Conservation (phyloP, 2,113 vertebrate species). For the Triplophysa dalaica region DNA sequence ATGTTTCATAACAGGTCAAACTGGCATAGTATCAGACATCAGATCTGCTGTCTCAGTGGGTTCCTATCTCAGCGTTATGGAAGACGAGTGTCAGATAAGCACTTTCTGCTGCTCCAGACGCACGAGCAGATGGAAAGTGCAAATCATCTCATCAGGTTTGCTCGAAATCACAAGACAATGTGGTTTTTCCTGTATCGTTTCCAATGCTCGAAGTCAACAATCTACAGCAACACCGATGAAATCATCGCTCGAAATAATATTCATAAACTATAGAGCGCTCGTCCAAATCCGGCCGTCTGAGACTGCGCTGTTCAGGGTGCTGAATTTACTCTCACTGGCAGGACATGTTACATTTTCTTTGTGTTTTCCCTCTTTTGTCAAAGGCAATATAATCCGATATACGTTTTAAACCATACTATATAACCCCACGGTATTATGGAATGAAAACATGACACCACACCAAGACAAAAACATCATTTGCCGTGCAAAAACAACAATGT, state of each 20-base stretch:
- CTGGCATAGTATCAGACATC: neutral
- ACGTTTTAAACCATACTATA: neutral
- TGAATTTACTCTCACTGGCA: constrained; percentile 48
- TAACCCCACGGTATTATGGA: constrained; percentile 9
- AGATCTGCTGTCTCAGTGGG: constrained; percentile 20
- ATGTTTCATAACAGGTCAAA: neutral
- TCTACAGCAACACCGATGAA: neutral
- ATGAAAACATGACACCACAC: constrained; percentile 37
- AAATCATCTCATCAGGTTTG: neutral
- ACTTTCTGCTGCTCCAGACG: neutral
- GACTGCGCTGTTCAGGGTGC: constrained; percentile 62
- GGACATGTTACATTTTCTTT: neutral
- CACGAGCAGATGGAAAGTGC: neutral
- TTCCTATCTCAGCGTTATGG: neutral
- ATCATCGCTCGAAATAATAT: constrained; percentile 9
- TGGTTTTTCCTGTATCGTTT: neutral
- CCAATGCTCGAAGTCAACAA: neutral
- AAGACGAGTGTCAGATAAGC: constrained; percentile 18
- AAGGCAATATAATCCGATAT: neutral
- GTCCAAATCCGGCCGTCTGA: constrained; percentile 27
- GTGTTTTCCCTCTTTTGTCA: neutral
- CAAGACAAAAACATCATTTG: constrained; percentile 30
- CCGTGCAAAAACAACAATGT: constrained; percentile 46
- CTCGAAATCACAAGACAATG: neutral
- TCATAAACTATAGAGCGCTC: constrained; percentile 1